These are phyloP conservation scores for Lampris megalopsis DNA, from an alignment of 2,113 vertebrate genomes.

Conservation along the genomic window DNA sequence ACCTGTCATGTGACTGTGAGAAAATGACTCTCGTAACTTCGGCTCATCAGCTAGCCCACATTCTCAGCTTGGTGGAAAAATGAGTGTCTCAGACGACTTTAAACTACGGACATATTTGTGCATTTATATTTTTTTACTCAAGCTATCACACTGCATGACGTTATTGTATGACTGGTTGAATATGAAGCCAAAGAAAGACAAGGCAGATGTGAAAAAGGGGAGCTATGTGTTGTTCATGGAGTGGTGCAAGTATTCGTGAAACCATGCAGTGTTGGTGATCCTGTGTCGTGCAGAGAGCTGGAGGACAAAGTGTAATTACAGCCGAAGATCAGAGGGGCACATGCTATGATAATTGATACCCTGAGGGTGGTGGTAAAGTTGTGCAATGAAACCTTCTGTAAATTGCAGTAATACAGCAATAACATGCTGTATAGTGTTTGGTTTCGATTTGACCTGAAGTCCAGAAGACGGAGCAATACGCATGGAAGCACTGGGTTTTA, in stretches of 20 bases:
- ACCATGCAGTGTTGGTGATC: slow-evolving; percentile 1
- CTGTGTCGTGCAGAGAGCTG: slow-evolving; percentile 44
- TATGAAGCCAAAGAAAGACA: no score
- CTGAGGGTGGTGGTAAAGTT: slow-evolving; percentile 39
- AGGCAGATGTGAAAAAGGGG: not conserved
- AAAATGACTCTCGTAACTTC: no score
- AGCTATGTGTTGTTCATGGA: not conserved
- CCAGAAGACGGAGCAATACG: not conserved
- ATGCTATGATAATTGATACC: slow-evolving; percentile 33
- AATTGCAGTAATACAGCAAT: not conserved
- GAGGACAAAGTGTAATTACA: slow-evolving; percentile 51
- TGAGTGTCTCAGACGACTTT: no score
- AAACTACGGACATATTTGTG: no score
- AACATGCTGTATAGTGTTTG: not conserved
- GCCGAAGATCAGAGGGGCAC: slow-evolving; percentile 49
- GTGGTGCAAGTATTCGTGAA: not conserved
- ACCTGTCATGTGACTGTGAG: no score
- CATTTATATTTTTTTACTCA: no score
- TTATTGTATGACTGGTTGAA: no score
- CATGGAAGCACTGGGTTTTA: not conserved
- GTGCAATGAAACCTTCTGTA: slow-evolving; percentile 22
- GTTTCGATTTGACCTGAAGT: not conserved
- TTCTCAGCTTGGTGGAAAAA: no score
- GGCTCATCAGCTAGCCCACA: no score
- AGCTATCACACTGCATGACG: no score